Percentiles rank a stretch among this genome's conserved stretches.
Evolutionary conservation across 2,113 vertebrate genomes (phyloP).

Genomic region (Ictalurus furcatus): DNA sequence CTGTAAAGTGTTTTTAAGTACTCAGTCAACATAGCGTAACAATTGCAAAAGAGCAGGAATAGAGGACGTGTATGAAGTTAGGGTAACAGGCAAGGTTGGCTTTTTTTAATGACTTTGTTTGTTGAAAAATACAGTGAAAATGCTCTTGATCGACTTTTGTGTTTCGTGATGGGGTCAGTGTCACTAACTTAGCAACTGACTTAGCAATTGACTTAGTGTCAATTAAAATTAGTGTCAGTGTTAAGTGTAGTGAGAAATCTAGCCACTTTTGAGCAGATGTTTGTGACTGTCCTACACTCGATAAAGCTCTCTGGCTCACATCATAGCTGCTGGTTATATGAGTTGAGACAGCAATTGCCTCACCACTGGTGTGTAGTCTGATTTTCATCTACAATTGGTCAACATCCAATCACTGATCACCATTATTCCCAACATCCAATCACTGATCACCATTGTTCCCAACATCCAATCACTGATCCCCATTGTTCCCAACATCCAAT

Average conservation of each 20-base stretch:
- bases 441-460: not conserved
- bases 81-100: not conserved
- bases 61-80: not conserved
- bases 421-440: not conserved
- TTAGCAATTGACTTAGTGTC: not conserved
- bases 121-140: not conserved
- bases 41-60: not conserved
- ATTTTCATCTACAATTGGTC: not conserved
- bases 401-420: not conserved
- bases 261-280: not conserved
- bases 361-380: not conserved
- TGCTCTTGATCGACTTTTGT: not conserved
- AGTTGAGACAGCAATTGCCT: not conserved
- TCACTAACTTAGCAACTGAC: not conserved
- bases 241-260: not conserved
- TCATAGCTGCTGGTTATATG: not conserved
- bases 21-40: not conserved
- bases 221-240: too few species aligned
- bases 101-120: not conserved
- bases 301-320: not conserved
- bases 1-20: slow-evolving; percentile 6
- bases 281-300: not conserved
- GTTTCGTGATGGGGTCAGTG: not conserved
- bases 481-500: not conserved
- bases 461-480: not conserved